Conservation (phyloP, 2,113 vertebrate genomes). For the Corapipo altera region DNA sequence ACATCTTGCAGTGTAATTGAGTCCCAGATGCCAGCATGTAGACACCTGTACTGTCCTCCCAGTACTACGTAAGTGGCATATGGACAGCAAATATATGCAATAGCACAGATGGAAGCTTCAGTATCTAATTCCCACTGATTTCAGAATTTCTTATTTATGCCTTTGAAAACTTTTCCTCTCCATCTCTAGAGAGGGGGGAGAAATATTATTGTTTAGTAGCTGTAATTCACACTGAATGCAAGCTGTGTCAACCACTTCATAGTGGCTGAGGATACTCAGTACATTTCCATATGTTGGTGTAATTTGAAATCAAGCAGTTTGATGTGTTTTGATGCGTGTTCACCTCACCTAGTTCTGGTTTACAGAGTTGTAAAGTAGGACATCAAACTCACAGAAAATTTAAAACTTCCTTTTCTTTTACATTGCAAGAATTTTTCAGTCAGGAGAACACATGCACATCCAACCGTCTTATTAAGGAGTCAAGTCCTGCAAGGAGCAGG, state of each 20-base stretch:
- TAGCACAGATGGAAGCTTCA: neutral
- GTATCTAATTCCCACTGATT: neutral
- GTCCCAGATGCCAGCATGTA: neutral
- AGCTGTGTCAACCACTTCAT: neutral
- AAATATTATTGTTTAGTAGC: neutral
- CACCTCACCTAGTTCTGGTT: neutral
- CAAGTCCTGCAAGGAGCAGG: neutral
- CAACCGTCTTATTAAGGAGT: neutral
- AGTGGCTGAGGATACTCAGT: neutral
- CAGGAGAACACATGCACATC: neutral
- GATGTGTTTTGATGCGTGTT: neutral
- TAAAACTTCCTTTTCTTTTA: neutral
- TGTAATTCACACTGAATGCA: neutral
- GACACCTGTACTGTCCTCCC: neutral
- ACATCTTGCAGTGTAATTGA: neutral
- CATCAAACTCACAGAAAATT: neutral
- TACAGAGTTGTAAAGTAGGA: neutral
- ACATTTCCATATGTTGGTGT: neutral
- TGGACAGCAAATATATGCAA: neutral
- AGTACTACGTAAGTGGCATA: neutral
- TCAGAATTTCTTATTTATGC: neutral
- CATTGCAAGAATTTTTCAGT: neutral
- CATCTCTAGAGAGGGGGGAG: neutral
- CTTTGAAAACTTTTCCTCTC: neutral
- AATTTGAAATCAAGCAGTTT: neutral